phyloP scores from a whole-genome alignment of 2,888 invertebrate species.

The Arenicola marina region DNA sequence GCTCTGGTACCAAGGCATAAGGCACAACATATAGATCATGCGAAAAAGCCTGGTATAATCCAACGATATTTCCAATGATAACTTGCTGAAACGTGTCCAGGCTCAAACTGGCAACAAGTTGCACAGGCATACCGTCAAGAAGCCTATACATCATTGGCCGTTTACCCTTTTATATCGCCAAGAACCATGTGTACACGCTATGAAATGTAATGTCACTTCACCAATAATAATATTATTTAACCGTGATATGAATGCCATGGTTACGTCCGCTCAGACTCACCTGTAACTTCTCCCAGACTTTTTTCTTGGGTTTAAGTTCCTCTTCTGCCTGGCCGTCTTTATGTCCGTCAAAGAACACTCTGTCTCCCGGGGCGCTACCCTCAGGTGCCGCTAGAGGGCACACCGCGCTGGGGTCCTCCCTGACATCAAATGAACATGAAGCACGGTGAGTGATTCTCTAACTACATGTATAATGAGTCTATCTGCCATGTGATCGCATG shows the following conservation, averaged over 20 bases:
- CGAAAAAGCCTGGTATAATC: too few relatives aligned
- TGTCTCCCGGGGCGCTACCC: slow-evolving; percentile 79
- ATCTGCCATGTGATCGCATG: too few relatives aligned
- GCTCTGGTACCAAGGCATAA: too few relatives aligned
- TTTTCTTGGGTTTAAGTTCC: slow-evolving; percentile 92
- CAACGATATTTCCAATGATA: too few relatives aligned
- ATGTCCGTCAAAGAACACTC: slow-evolving; percentile 81
- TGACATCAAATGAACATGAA: too few relatives aligned
- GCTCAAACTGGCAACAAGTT: too few relatives aligned
- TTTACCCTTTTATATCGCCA: background rate
- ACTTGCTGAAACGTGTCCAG: too few relatives aligned
- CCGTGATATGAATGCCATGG: background rate
- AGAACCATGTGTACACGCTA: background rate
- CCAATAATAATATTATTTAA: background rate
- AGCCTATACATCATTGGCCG: background rate
- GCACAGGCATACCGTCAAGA: too few relatives aligned
- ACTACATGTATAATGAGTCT: too few relatives aligned
- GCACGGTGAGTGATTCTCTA: too few relatives aligned
- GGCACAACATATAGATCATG: too few relatives aligned
- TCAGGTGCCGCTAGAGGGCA: slow-evolving; percentile 83
- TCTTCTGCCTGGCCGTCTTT: slow-evolving; percentile 79
- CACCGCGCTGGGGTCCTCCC: slow-evolving; percentile 64
- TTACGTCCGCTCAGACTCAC: slow-evolving; percentile 45
- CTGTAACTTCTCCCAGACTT: slow-evolving; percentile 92
- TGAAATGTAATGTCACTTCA: too few relatives aligned